These are phyloP conservation scores for Austrolebias charrua DNA, from an alignment of 2,797 vertebrate species.

Conservation along the genomic window DNA sequence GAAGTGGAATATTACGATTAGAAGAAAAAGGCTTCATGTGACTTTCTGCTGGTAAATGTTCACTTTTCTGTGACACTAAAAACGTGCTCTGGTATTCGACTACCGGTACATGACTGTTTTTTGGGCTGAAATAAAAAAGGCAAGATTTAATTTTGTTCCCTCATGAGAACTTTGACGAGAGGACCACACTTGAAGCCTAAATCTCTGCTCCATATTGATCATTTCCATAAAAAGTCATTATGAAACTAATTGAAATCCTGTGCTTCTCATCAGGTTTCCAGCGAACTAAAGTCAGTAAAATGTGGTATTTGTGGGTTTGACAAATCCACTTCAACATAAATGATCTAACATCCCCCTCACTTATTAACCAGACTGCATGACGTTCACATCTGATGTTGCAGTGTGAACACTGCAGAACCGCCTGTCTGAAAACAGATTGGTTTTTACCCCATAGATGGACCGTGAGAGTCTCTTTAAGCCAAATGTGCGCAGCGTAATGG, in stretches of 20 bases:
- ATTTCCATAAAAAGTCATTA: slow-evolving; percentile 73
- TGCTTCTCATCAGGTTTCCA: slow-evolving; percentile 69
- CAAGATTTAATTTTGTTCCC: slow-evolving; percentile 51
- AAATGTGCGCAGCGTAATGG: slow-evolving; percentile 59
- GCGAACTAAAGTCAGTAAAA: slow-evolving; percentile 73
- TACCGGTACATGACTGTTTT: slow-evolving; percentile 54
- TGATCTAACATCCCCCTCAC: slow-evolving; percentile 62
- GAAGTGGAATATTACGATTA: too few relatives aligned
- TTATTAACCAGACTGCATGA: slow-evolving; percentile 40
- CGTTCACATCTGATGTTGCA: slow-evolving; percentile 44
- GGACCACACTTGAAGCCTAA: slow-evolving; percentile 82
- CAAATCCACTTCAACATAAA: slow-evolving; percentile 73
- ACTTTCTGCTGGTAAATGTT: not conserved
- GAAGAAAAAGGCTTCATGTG: too few relatives aligned
- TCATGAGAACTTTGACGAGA: slow-evolving; percentile 64
- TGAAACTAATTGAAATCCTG: slow-evolving; percentile 69
- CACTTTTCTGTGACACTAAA: not conserved
- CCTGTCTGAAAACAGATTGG: slow-evolving; percentile 60
- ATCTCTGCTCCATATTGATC: slow-evolving; percentile 73
- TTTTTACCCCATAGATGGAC: slow-evolving; percentile 45
- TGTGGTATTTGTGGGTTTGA: slow-evolving; percentile 75
- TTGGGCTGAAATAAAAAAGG: slow-evolving; percentile 68
- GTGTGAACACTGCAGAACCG: slow-evolving; percentile 60
- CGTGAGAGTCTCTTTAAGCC: slow-evolving; percentile 68
- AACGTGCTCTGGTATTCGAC: not conserved